A percentile compares a stretch with the other conserved stretches of the same genome.
Conservation (phyloP, 92 coral and sea anemone species). For the Porites lobata region DNA sequence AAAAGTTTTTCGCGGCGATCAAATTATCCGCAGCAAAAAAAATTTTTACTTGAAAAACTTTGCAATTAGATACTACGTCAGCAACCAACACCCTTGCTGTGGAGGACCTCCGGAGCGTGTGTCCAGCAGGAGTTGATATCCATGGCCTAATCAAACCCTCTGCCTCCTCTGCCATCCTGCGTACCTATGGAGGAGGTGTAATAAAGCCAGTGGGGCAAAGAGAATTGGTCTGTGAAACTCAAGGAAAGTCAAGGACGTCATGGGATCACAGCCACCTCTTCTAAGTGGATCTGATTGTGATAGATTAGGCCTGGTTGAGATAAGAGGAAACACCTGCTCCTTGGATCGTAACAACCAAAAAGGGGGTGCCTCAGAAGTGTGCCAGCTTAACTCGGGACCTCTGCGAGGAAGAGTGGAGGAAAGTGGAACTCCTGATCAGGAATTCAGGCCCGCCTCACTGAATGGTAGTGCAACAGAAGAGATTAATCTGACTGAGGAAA, state of each 20-base stretch:
- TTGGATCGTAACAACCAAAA: background rate
- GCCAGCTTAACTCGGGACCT: conserved; percentile 7
- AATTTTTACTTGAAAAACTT: background rate
- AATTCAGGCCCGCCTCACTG: conserved; percentile 7
- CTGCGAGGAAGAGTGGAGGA: too few species aligned
- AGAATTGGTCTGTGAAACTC: too few species aligned
- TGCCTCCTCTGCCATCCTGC: conserved; percentile 3
- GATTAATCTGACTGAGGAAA: too few species aligned
- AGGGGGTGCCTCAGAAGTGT: conserved; percentile 11
- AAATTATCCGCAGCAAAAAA: conserved; percentile 23
- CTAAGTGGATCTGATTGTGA: conserved; percentile 30
- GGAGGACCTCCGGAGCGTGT: conserved; percentile 21
- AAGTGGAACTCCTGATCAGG: conserved; percentile 2
- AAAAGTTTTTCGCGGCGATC: conserved; percentile 37
- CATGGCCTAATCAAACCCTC: background rate
- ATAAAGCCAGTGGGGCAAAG: background rate
- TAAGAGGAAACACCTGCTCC: background rate
- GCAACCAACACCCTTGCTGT: conserved; percentile 41
- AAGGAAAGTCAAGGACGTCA: background rate
- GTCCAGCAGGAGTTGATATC: conserved; percentile 30
- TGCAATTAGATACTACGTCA: conserved; percentile 22
- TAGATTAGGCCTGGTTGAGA: background rate
- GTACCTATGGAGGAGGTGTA: conserved; percentile 16
- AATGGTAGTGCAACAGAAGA: too few species aligned
- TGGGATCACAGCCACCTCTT: conserved; percentile 21